Conservation (phyloP, 1,140 invertebrate genomes). For the Pachyrhynchus sulphureomaculatus region DNA sequence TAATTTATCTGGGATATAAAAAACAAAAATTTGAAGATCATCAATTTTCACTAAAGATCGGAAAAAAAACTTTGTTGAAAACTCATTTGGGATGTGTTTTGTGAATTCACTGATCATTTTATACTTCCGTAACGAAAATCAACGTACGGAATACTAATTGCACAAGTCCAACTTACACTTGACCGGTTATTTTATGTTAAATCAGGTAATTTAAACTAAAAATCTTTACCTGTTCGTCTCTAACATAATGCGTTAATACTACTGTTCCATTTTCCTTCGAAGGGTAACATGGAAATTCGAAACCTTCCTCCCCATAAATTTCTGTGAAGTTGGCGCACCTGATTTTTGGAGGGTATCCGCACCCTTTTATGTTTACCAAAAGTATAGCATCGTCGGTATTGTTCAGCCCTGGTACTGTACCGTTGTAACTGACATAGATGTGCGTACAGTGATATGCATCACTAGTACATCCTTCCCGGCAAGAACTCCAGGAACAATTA, state of each 20-base stretch:
- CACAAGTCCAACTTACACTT: too few species aligned
- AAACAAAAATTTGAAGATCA: too few species aligned
- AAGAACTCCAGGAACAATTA: slow-evolving; percentile 85
- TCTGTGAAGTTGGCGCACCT: slow-evolving; percentile 80
- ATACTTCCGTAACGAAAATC: too few species aligned
- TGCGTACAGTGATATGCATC: slow-evolving; percentile 84
- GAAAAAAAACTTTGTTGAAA: too few species aligned
- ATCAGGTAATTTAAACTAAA: too few species aligned
- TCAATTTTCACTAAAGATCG: too few species aligned
- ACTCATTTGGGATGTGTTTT: too few species aligned
- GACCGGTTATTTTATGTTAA: too few species aligned
- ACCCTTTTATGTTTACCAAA: slow-evolving; percentile 80
- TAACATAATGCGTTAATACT: slow-evolving; percentile 76
- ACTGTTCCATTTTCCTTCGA: slow-evolving; percentile 77
- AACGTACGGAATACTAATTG: too few species aligned
- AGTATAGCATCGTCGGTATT: slow-evolving; percentile 64
- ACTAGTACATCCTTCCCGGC: slow-evolving; percentile 84
- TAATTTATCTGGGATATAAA: too few species aligned
- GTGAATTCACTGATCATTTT: too few species aligned
- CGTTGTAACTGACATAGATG: slow-evolving; percentile 78
- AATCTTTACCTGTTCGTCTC: slow-evolving; percentile 65
- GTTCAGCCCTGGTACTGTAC: slow-evolving; percentile 42
- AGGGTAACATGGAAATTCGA: slow-evolving; percentile 81
- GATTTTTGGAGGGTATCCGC: slow-evolving; percentile 86
- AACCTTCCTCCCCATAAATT: slow-evolving; percentile 72